These are phyloP conservation scores for Yponomeuta malinellus DNA, from an alignment of 2,888 invertebrate species.

Conservation along the genomic window DNA sequence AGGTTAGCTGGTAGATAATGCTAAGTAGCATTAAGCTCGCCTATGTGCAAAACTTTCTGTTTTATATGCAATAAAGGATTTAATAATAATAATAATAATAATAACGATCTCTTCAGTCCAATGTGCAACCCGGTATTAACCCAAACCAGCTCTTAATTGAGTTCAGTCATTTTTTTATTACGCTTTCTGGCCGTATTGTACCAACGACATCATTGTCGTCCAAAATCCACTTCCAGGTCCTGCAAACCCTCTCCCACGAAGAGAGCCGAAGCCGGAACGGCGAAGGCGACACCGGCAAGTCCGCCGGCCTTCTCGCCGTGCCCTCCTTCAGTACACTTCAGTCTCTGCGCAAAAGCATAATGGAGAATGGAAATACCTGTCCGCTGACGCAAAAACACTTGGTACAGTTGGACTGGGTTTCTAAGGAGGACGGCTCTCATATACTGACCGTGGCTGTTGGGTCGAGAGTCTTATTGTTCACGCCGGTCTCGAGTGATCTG, in stretches of 20 bases:
- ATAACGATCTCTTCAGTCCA: too few species aligned
- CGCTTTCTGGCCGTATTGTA: too few species aligned
- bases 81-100: too few species aligned
- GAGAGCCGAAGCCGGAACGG: slow-evolving; percentile 79
- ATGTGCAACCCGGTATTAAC: too few species aligned
- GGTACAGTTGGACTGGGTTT: slow-evolving; percentile 98
- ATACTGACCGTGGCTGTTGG: slow-evolving; percentile 97
- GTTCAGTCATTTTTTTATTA: too few species aligned
- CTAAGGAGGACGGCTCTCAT: slow-evolving; percentile 98
- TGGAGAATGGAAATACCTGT: slow-evolving; percentile 94
- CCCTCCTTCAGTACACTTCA: slow-evolving; percentile 94
- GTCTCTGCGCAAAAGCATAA: slow-evolving; percentile 89
- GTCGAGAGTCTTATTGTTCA: slow-evolving; percentile 93
- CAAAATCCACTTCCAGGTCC: slow-evolving; percentile 52
- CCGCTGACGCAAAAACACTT: slow-evolving; percentile 93
- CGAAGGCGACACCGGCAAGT: slow-evolving; percentile 70
- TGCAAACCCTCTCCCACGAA: slow-evolving; percentile 88
- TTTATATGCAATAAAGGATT: too few species aligned
- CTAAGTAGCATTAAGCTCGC: too few species aligned
- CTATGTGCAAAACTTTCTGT: too few species aligned
- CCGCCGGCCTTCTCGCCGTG: slow-evolving; percentile 84
- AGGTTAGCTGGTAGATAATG: too few species aligned
- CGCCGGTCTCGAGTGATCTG: slow-evolving; percentile 94
- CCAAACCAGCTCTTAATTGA: too few species aligned
- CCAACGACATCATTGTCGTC: too few species aligned